These are phyloP conservation scores for Zaprionus gabonicus DNA, from an alignment of 1,140 invertebrate species.

Conservation along the genomic window DNA sequence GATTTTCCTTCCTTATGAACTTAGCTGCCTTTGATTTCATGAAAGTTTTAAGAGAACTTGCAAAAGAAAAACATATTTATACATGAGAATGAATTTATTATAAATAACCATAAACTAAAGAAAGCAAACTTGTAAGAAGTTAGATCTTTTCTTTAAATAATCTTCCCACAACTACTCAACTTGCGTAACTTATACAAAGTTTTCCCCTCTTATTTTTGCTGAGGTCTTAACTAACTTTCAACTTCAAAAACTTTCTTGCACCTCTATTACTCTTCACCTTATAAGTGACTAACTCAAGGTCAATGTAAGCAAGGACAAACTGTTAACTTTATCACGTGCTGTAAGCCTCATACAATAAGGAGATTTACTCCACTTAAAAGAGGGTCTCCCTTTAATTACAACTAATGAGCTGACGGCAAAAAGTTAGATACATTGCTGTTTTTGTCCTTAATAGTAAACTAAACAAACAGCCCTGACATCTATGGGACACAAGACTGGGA, in stretches of 20 bases:
- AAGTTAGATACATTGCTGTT: constrained; percentile 5
- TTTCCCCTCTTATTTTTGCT: neutral
- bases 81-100: neutral
- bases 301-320: neutral
- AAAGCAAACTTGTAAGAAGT: neutral
- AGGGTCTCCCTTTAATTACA: constrained; percentile 5
- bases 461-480: constrained; percentile 33
- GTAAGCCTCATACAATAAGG: neutral
- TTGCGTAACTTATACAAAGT: neutral
- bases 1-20: neutral
- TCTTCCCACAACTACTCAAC: neutral
- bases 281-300: neutral
- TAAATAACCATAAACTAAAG: neutral
- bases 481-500: neutral
- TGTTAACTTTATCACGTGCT: neutral
- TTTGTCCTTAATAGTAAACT: constrained; percentile 32
- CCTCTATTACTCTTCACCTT: neutral
- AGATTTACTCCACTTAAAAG: neutral
- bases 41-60: neutral
- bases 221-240: neutral
- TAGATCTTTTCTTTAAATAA: neutral
- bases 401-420: neutral
- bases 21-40: neutral
- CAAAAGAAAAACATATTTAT: neutral
- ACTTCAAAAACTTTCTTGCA: neutral